A percentile compares a stretch with the other conserved stretches of the same genome.
Conservation (phyloP, 1,140 invertebrate species). For the Bombus superbus region DNA sequence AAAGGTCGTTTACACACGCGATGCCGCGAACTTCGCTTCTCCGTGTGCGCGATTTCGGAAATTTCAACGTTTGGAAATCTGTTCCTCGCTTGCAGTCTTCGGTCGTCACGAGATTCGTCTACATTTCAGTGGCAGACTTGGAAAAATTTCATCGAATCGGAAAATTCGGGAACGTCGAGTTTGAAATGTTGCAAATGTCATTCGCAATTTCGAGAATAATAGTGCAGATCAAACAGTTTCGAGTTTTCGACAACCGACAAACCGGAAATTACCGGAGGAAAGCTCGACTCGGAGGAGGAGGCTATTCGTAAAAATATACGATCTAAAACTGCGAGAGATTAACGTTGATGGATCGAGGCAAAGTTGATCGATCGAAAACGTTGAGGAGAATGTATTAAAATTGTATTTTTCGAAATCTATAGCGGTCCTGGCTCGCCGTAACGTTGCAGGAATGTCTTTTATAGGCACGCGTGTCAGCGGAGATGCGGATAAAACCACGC, state of each 20-base stretch:
- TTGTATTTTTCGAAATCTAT: neutral
- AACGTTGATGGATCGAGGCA: neutral
- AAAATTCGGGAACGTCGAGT: neutral
- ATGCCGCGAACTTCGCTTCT: neutral
- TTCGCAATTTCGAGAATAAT: neutral
- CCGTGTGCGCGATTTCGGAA: neutral
- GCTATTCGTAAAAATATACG: no score
- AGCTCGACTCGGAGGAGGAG: neutral
- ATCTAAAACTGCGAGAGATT: neutral
- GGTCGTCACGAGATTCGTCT: neutral
- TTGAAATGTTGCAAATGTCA: neutral
- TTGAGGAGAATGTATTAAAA: neutral
- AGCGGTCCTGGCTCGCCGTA: neutral
- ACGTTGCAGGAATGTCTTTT: slow-evolving; percentile 24
- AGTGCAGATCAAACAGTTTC: no score
- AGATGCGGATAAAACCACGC: neutral
- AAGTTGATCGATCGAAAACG: neutral
- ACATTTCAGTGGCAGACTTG: neutral
- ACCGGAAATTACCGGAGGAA: neutral
- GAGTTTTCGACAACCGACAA: no score
- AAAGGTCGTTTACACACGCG: neutral
- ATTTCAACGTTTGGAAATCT: neutral
- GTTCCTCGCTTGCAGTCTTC: neutral
- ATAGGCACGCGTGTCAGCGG: neutral
- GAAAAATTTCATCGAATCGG: neutral